These are phyloP conservation scores for Strigops habroptila DNA, from an alignment of 2,113 vertebrate genomes.

Conservation along the genomic window DNA sequence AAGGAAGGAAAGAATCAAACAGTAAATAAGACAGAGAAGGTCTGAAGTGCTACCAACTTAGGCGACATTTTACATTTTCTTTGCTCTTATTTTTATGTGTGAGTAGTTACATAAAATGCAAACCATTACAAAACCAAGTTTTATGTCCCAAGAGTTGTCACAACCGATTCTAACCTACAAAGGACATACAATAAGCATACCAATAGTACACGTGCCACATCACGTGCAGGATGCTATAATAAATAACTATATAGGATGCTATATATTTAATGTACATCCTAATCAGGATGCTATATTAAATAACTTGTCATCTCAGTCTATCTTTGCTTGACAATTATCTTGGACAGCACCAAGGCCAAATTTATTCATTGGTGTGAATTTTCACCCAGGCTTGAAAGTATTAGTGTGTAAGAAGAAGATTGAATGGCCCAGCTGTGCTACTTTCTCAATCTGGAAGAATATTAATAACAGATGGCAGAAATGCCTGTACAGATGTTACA, in stretches of 20 bases:
- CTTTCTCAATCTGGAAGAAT: neutral
- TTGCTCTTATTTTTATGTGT: neutral
- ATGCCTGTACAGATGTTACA: neutral
- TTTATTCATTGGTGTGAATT: neutral
- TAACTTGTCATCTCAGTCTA: neutral
- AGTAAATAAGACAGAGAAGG: neutral
- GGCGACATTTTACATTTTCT: neutral
- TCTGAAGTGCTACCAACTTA: neutral
- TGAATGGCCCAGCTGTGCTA: neutral
- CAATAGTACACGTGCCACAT: accelerated
- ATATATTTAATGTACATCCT: too few species aligned
- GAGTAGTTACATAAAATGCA: neutral
- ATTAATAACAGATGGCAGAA: neutral
- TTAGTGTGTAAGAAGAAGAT: neutral
- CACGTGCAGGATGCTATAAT: too few species aligned
- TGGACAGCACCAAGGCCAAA: neutral
- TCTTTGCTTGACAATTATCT: neutral
- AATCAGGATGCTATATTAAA: too few species aligned
- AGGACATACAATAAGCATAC: neutral
- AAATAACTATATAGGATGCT: too few species aligned
- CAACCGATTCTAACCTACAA: neutral
- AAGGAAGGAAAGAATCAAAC: neutral
- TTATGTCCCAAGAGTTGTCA: neutral
- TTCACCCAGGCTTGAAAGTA: neutral
- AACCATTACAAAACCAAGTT: neutral